Evolutionary conservation across 2,888 invertebrate genomes (phyloP).

Genomic region (Leucophenga montana): DNA sequence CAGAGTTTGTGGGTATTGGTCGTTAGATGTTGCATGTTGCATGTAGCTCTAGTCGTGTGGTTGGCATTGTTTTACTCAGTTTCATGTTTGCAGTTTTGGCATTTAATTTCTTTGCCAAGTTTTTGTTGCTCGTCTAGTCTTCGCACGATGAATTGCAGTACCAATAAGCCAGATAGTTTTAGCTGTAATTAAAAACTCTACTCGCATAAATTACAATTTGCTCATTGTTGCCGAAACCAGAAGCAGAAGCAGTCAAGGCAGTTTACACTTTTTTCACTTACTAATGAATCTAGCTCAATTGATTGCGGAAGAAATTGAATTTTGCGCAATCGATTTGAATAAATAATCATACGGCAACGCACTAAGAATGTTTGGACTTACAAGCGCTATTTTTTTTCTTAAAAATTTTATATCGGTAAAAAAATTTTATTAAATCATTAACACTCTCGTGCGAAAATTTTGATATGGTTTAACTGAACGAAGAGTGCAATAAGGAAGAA

Average conservation of each 20-base stretch:
- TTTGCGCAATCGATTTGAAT: too few species aligned
- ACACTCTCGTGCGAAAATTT: too few species aligned
- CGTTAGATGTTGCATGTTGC: background rate
- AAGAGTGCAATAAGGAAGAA: too few species aligned
- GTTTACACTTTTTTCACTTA: background rate
- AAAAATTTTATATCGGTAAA: too few species aligned
- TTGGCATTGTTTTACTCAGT: background rate
- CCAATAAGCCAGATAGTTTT: constrained; percentile 2
- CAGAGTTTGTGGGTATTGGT: background rate
- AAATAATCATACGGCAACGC: too few species aligned
- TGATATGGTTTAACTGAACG: too few species aligned
- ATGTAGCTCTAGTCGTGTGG: background rate
- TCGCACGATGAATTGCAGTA: background rate
- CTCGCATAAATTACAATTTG: background rate
- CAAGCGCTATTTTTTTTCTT: too few species aligned
- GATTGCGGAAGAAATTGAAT: background rate
- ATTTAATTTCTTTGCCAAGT: constrained; percentile 15
- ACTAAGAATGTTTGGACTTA: too few species aligned
- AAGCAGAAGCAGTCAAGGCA: too few species aligned
- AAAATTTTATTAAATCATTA: too few species aligned
- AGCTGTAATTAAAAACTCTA: constrained; percentile 20
- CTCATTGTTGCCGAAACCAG: too few species aligned
- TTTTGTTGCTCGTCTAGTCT: constrained; percentile 6
- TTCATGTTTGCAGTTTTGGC: constrained; percentile 9
- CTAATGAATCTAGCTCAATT: background rate